Evolutionary conservation across 30 jellyfish, hydroid and myxozoan genomes (phyloP), one percentile per base, ranked within the genome.

Genomic region (Rhopilema esculentum): DNA sequence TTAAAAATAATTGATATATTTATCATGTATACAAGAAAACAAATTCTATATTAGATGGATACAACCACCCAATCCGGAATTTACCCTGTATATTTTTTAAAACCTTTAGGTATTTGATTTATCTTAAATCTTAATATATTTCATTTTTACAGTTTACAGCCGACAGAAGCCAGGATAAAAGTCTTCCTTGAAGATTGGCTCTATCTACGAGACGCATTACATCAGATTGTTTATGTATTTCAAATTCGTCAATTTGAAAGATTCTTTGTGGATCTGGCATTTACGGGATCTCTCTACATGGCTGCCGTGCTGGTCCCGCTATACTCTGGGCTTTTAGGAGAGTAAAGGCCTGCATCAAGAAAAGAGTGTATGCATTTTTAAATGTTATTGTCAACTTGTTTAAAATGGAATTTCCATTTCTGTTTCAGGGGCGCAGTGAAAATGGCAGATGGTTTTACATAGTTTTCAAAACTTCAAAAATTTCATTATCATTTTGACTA

Each of bases 301-400:
- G 88, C 75, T 63, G 94, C 76, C 27, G 88, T 62, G 83, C 79
- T 85, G 67, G 88, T 22, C 74, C 94, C 94, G 77, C 27, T 79
- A 80, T 76, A 88, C 70, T 88, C 96, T 88, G 96, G 96, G 40
- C 96, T 88, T 80, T 88, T 88, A 79, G 89, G 91, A 27, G 96
- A 88, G 48, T 88, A 88, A 77, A 88, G 62, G 26, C 96, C 96
- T 88, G 96, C 80, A 33, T 80, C 28, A 69, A 80, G 57, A 74
- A 79, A 48, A 40, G 80, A 88, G 93, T 84, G 70, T 72, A 84
- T 49, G 82, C 74, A 50, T 17, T 23, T 53, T 72, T 61, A 67
- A 79, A 69, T 1, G 27, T 24, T 69, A 28, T 18, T 6, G 15
- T 6, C 7, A 1, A 21, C 23, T 21, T 21, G 6, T 29, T 20